Percentiles rank a stretch among this genome's conserved stretches.
Evolutionary conservation across 64 coral and sea anemone species (phyloP).

Genomic region (Montipora foliosa): DNA sequence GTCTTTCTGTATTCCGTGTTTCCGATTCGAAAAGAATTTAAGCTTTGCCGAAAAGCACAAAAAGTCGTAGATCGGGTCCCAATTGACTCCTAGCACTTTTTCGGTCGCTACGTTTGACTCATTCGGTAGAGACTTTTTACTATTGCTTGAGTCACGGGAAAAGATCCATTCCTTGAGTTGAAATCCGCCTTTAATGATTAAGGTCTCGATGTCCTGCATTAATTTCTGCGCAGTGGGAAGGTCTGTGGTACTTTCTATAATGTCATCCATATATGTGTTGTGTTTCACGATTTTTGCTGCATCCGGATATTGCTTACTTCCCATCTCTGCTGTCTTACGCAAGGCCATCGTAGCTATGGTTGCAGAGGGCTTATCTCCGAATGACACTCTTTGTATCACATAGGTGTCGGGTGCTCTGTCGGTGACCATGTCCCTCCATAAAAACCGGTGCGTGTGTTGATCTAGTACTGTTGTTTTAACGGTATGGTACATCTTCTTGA

Average conservation of each 20-base stretch:
- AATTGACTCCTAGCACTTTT: conserved; percentile 43
- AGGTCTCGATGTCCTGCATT: conserved; percentile 36
- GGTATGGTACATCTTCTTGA: no score
- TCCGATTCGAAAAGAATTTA: conserved; percentile 11
- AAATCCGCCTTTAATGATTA: conserved; percentile 48
- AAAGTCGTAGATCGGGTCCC: conserved; percentile 27
- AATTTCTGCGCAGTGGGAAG: background rate
- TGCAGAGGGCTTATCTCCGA: no score
- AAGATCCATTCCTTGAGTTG: conserved; percentile 67
- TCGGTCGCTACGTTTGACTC: background rate
- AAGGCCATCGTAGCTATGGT: no score
- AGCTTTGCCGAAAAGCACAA: conserved; percentile 18
- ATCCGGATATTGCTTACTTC: no score
- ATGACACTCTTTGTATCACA: no score
- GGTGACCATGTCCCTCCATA: no score
- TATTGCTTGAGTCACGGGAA: conserved; percentile 15
- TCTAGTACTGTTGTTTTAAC: no score
- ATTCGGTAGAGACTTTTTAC: conserved; percentile 1
- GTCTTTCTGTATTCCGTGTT: background rate
- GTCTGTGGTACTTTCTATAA: background rate
- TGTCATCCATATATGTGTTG: conserved; percentile 32
- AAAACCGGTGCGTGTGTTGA: no score
- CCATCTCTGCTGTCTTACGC: no score
- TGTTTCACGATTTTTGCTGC: no score
- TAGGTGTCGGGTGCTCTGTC: no score